Evolutionary conservation across 2,113 vertebrate genomes (phyloP).

Genomic region (Castor canadensis): DNA sequence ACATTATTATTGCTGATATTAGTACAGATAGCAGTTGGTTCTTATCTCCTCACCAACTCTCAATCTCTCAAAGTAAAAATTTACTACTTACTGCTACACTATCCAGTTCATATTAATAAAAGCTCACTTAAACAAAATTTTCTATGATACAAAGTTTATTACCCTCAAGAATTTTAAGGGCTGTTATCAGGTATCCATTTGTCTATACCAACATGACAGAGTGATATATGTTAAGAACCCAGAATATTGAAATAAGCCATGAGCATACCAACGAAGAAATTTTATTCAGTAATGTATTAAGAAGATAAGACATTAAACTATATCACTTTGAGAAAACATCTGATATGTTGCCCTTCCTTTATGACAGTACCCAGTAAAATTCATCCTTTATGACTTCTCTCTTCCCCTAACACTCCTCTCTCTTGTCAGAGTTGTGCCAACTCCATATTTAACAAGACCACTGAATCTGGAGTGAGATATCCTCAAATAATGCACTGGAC

Average conservation of each 20-base stretch:
- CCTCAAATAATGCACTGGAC: not conserved
- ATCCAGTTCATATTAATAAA: not conserved
- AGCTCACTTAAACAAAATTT: slow-evolving; percentile 31
- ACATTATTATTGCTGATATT: not conserved
- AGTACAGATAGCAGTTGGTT: not conserved
- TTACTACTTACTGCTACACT: not conserved
- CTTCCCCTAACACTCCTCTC: not conserved
- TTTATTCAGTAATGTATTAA: not conserved
- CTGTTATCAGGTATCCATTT: not conserved
- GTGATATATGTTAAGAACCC: not conserved
- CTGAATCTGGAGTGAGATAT: not conserved
- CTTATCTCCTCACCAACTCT: not conserved
- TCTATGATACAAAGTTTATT: not conserved
- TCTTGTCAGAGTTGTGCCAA: not conserved
- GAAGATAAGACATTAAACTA: not conserved
- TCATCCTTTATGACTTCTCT: not conserved
- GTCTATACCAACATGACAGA: not conserved
- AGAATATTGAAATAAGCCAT: slow-evolving; percentile 37
- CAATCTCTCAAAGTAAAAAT: slow-evolving; percentile 5
- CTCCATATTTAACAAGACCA: not conserved
- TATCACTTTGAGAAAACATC: not conserved
- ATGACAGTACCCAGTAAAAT: not conserved
- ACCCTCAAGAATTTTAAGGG: slow-evolving; percentile 18
- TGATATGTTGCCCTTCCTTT: not conserved
- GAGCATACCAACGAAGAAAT: not conserved